Evolutionary conservation across 1,140 invertebrate genomes (phyloP).

Genomic region (Danaus plexippus): DNA sequence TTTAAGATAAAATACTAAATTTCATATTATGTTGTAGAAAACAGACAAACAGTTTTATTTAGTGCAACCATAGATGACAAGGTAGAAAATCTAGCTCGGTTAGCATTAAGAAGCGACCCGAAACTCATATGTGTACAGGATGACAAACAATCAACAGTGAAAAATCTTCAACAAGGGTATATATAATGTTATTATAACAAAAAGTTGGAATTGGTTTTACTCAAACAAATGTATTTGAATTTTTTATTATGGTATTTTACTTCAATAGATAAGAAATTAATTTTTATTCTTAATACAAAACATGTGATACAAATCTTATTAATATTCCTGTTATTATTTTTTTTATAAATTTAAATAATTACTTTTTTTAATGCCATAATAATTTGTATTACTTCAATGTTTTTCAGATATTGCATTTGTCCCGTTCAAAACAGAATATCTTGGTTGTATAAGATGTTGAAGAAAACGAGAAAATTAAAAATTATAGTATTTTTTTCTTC

Average conservation of each 20-base stretch:
- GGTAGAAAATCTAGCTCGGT: slow-evolving; percentile 80
- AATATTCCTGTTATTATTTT: too few species aligned
- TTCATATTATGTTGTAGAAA: slow-evolving; percentile 40
- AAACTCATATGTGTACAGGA: slow-evolving; percentile 81
- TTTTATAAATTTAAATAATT: not conserved
- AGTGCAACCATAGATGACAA: slow-evolving; percentile 86
- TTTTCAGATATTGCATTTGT: slow-evolving; percentile 72
- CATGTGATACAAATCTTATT: too few species aligned
- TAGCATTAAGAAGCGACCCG: slow-evolving; percentile 82
- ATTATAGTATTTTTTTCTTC: slow-evolving; percentile 91
- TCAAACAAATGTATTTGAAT: too few species aligned
- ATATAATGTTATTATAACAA: not conserved
- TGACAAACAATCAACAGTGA: slow-evolving; percentile 78
- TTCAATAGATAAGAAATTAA: too few species aligned
- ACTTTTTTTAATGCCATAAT: slow-evolving; percentile 1
- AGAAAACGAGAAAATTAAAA: slow-evolving; percentile 82
- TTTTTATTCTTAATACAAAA: too few species aligned
- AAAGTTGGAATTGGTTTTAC: too few species aligned
- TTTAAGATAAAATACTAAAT: not conserved
- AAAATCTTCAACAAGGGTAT: slow-evolving; percentile 84
- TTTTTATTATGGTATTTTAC: too few species aligned
- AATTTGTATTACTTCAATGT: slow-evolving; percentile 6
- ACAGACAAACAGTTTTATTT: slow-evolving; percentile 87
- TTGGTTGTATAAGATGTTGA: slow-evolving; percentile 88
- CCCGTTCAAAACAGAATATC: slow-evolving; percentile 85